Conservation (phyloP, 2,113 vertebrate genomes). For the Cephalopterus ornatus region DNA sequence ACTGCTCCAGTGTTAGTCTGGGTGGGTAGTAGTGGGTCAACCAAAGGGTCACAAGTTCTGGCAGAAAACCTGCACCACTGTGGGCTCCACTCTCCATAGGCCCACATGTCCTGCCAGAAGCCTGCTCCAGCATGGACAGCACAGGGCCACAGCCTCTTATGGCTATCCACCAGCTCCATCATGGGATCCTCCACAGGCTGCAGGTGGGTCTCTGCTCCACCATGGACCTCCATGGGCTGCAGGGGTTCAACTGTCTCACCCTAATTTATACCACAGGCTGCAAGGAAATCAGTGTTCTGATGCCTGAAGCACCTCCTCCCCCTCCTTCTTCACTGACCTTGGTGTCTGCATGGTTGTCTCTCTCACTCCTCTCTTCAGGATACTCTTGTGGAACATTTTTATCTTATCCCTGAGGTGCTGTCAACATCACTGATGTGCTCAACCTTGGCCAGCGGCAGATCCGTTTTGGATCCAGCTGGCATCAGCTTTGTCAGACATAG, state of each 20-base stretch:
- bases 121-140: background rate
- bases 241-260: background rate
- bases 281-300: background rate
- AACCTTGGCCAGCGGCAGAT: accelerated
- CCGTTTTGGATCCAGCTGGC: accelerated
- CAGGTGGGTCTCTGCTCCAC: background rate
- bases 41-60: accelerated
- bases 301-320: background rate
- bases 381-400: background rate
- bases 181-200: background rate
- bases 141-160: background rate
- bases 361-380: background rate
- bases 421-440: accelerated
- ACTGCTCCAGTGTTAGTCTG: background rate
- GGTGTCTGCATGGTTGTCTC: background rate
- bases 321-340: background rate
- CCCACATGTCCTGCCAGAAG: background rate
- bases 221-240: too few relatives aligned
- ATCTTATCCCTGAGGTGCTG: background rate
- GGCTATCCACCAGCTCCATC: background rate
- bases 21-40: too few relatives aligned
- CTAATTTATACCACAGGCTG: background rate
- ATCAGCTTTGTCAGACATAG: accelerated
- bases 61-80: background rate
- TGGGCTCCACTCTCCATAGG: background rate